Evolutionary conservation across 2,113 vertebrate genomes (phyloP), one percentile per base, ranked within the genome.

Genomic region (Sitta europaea): DNA sequence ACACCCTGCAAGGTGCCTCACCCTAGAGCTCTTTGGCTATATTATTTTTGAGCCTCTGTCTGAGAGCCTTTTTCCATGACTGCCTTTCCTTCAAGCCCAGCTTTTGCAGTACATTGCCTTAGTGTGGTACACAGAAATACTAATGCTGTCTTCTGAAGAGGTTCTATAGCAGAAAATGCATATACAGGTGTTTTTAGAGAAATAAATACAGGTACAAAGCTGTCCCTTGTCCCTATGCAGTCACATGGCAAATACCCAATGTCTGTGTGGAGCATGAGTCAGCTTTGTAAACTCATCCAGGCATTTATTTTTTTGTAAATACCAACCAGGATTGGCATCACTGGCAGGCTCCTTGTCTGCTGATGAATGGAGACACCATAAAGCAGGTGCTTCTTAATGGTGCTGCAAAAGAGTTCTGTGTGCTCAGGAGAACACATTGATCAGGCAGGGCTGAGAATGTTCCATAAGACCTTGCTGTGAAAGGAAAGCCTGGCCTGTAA

Each of bases 41-140:
- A 1, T 9, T 57, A 36, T 8, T 84, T 77, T 62, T 35, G 22
- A 72, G 25, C 23, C 76, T 28, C 2, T 20, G 5, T 50, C 22
- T 33, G 47, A n/a, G 28, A 71, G 11, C 36, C 22, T 68, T 77
- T 59, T 68, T 45, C 54, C 38, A 38, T 16, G 15, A 6, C 14
- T 61, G 63, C 38, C 12, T 53, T 68, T 68, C 47, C n/a, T 23
- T 38, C 28, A 33, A 61, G 38, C 47, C 23, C 38, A 53, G 38
- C 2, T 68, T 45, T 11, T 10, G 3, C 54, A 53, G 38, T 1
- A 1, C 38, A 5, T 6, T 59, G 33, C 38, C 72, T 3, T 6
- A 14, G 28, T 53, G 47, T 45, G 38, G 14, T 3, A 13, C 38
- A 38, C 47, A 86, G n/a, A 70, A 68, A 38, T 19, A 45, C 10